Evolutionary conservation across 1,140 invertebrate species (phyloP).

Genomic region (Cyphomyrmex costatus): DNA sequence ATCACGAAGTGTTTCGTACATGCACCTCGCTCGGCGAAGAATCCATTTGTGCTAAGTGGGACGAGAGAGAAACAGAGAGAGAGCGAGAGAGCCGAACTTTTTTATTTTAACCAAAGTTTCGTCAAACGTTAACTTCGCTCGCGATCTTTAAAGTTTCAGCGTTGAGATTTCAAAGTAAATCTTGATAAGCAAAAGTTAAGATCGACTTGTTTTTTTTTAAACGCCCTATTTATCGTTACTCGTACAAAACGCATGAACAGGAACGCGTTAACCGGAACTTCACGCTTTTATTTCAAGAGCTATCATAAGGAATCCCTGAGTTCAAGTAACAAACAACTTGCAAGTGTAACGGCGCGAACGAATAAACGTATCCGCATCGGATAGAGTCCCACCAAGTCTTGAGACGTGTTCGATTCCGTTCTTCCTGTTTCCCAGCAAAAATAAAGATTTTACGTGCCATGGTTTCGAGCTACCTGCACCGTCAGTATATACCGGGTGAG

Average conservation of each 20-base stretch:
- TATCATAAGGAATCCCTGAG: slow-evolving; percentile 9
- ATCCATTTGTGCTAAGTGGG: background rate
- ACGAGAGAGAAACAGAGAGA: background rate
- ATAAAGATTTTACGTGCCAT: slow-evolving; percentile 57
- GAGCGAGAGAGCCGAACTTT: background rate
- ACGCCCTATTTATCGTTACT: background rate
- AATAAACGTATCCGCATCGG: slow-evolving; percentile 50
- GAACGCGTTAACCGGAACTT: background rate
- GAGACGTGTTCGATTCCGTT: slow-evolving; percentile 14
- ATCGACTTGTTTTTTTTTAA: slow-evolving; percentile 21
- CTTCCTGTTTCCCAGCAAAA: slow-evolving; percentile 39
- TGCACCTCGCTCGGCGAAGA: background rate
- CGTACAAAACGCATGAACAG: background rate
- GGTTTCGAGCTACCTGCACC: slow-evolving; percentile 26
- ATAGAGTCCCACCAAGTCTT: slow-evolving; percentile 15
- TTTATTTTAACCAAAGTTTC: background rate
- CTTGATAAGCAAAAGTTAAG: slow-evolving; percentile 6
- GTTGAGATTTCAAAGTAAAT: slow-evolving; percentile 27
- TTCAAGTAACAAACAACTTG: slow-evolving; percentile 46
- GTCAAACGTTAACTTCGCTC: background rate
- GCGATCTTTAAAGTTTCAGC: background rate
- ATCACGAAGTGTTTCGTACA: background rate
- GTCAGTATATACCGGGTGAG: slow-evolving; percentile 28
- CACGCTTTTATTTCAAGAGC: background rate
- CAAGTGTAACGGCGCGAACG: slow-evolving; percentile 30